Evolutionary conservation across 2,888 invertebrate species (phyloP).

Genomic region (Drosophila barbarae): DNA sequence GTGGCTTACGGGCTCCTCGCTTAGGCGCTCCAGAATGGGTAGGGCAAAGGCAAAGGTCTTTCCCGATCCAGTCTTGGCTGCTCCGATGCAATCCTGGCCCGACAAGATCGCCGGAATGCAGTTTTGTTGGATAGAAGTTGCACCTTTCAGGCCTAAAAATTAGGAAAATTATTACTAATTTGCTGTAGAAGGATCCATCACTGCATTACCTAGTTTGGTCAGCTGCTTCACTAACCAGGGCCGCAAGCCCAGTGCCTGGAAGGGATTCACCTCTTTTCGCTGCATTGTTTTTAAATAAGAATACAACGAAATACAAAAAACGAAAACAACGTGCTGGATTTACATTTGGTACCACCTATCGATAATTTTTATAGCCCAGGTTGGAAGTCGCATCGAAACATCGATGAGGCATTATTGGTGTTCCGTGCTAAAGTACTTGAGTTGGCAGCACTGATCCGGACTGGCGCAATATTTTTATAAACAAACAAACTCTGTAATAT

Average conservation of each 20-base stretch:
- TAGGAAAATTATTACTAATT: no score
- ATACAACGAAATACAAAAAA: conserved; percentile 11
- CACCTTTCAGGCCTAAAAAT: conserved; percentile 85
- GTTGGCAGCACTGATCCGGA: conserved; percentile 1
- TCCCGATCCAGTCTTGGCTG: conserved; percentile 98
- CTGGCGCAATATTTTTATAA: conserved; percentile 23
- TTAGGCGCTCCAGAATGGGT: conserved; percentile 93
- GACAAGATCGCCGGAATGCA: conserved; percentile 89
- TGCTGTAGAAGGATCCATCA: not conserved
- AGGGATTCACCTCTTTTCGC: conserved; percentile 79
- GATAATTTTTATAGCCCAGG: not conserved
- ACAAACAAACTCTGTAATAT: not conserved
- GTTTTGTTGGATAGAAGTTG: conserved; percentile 90
- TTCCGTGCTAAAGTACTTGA: not conserved
- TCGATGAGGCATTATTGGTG: not conserved
- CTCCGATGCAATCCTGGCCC: conserved; percentile 95
- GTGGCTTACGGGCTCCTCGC: conserved; percentile 97
- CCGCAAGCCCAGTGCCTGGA: conserved; percentile 84
- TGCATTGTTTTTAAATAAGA: conserved; percentile 54
- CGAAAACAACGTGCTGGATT: conserved; percentile 28
- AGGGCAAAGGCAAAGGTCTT: conserved; percentile 98
- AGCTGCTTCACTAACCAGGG: conserved; percentile 88
- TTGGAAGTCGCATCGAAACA: not conserved
- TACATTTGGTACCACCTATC: not conserved
- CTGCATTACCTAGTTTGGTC: conserved; percentile 83